Percentiles rank a stretch among this genome's conserved stretches.
phyloP scores from a whole-genome alignment of 2,797 vertebrate genomes.

The Brachyalestes nurse region DNA sequence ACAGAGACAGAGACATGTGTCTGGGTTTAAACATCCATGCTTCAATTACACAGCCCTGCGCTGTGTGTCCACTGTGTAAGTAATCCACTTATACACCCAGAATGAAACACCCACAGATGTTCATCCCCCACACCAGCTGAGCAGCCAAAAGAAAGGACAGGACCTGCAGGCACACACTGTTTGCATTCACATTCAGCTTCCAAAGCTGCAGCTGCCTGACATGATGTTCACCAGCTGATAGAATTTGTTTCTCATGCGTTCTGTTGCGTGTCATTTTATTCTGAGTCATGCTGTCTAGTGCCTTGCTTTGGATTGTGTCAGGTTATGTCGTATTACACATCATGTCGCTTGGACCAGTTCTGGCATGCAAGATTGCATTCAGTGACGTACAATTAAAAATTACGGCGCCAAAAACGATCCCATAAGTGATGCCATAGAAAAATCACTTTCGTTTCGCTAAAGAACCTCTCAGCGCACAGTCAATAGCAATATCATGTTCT shows the following conservation, averaged over 20 bases:
- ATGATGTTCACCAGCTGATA: constrained; percentile 29
- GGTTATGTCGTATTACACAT: neutral
- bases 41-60: constrained; percentile 52
- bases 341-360: neutral
- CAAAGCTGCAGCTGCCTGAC: constrained; percentile 52
- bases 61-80: constrained; percentile 63
- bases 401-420: neutral
- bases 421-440: neutral
- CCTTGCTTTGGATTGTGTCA: constrained; percentile 3
- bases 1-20: constrained; percentile 46
- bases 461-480: neutral
- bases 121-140: constrained; percentile 67
- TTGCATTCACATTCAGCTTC: constrained; percentile 49
- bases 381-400: neutral
- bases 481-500: too few species aligned
- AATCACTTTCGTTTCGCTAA: neutral
- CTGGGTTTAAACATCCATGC: constrained; percentile 54
- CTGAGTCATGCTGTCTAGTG: neutral
- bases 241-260: constrained; percentile 35
- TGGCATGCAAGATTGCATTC: neutral
- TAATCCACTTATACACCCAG: constrained; percentile 67
- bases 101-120: constrained; percentile 71
- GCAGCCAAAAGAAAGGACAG: constrained; percentile 62
- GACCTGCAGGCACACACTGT: constrained; percentile 60
- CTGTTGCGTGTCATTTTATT: constrained; percentile 10